phyloP scores from a whole-genome alignment of 1,140 invertebrate genomes.

The Conopomorpha cramerella region DNA sequence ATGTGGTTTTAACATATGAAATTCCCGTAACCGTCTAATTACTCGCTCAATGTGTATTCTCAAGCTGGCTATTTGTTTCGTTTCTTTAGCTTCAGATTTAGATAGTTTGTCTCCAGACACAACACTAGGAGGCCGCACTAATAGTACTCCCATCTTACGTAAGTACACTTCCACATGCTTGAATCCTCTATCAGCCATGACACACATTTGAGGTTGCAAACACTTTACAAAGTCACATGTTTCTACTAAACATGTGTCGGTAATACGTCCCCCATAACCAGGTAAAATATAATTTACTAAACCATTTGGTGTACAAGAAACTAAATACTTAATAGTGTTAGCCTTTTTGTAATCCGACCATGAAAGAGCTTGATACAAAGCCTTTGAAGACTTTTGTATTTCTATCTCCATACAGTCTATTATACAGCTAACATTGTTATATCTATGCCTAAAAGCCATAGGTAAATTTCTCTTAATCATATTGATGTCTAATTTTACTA shows the following conservation, averaged over 20 bases:
- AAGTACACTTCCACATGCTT: slow-evolving; percentile 19
- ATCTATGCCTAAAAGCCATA: background rate
- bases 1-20: slow-evolving; percentile 4
- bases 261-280: slow-evolving; percentile 26
- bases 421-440: background rate
- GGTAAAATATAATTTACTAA: slow-evolving; percentile 31
- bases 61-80: slow-evolving; percentile 26
- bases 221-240: slow-evolving; percentile 18
- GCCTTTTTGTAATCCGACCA: slow-evolving; percentile 19
- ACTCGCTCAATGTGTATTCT: slow-evolving; percentile 34
- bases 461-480: background rate
- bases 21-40: slow-evolving; percentile 26
- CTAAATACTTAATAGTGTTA: slow-evolving; percentile 50
- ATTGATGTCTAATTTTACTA: background rate
- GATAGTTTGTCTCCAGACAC: slow-evolving; percentile 7
- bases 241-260: slow-evolving; percentile 21
- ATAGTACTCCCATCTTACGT: slow-evolving; percentile 9
- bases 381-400: slow-evolving; percentile 24
- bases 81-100: slow-evolving; percentile 15
- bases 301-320: slow-evolving; percentile 35
- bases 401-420: slow-evolving; percentile 3
- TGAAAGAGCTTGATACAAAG: slow-evolving; percentile 26
- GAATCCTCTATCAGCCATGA: slow-evolving; percentile 26
- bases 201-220: slow-evolving; percentile 6
- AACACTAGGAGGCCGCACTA: slow-evolving; percentile 30